phyloP scores from a whole-genome alignment of 2,888 invertebrate genomes.

The Phalera bucephala region DNA sequence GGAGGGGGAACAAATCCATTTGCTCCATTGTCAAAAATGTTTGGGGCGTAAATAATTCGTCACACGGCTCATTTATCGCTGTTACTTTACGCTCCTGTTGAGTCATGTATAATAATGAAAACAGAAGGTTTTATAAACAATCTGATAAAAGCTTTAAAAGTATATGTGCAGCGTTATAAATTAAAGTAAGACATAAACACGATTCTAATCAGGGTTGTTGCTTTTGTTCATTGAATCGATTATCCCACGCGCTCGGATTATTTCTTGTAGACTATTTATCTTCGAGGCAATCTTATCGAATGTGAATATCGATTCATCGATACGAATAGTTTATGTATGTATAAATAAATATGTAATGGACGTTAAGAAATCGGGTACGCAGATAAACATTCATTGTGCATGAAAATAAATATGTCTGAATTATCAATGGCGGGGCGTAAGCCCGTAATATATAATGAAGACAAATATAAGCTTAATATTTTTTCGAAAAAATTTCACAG shows the following conservation, averaged over 20 bases:
- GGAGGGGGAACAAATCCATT: constrained; percentile 48
- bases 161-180: constrained; percentile 34
- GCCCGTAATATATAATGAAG: constrained; percentile 37
- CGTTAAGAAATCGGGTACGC: constrained; percentile 10
- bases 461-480: constrained; percentile 36
- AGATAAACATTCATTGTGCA: constrained; percentile 16
- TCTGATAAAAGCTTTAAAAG: constrained; percentile 4
- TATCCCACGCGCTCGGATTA: constrained; percentile 60
- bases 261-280: constrained; percentile 54
- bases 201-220: constrained; percentile 51
- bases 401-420: constrained; percentile 18
- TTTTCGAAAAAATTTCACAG: constrained; percentile 29
- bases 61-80: constrained; percentile 52
- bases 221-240: constrained; percentile 66
- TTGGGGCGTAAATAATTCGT: constrained; percentile 66
- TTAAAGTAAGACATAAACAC: constrained; percentile 49
- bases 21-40: constrained; percentile 63
- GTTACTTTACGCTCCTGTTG: constrained; percentile 48
- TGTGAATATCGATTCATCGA: constrained; percentile 47
- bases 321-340: constrained; percentile 31
- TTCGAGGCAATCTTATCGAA: constrained; percentile 50
- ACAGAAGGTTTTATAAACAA: constrained; percentile 4
- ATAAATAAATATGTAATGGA: constrained; percentile 16
- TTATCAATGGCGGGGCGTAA: no score
- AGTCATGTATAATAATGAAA: constrained; percentile 17